Evolutionary conservation across 2,888 invertebrate species (phyloP).

Genomic region (Dastarcus helophoroides): DNA sequence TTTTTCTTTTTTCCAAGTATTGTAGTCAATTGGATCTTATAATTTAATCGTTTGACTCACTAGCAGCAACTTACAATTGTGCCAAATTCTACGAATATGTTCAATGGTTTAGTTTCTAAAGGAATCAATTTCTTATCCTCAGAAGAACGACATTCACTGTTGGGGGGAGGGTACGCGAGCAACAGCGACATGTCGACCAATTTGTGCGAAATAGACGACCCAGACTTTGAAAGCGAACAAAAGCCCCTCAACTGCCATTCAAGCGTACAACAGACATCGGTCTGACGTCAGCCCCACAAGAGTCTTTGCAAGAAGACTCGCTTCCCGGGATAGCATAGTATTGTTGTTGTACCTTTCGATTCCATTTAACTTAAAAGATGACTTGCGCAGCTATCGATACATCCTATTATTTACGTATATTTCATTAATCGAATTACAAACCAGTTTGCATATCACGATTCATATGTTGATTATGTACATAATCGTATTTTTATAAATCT

Average conservation of each 20-base stretch:
- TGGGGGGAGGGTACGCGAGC: constrained; percentile 57
- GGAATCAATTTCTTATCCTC: constrained; percentile 18
- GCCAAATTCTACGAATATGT: background rate
- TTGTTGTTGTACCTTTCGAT: constrained; percentile 21
- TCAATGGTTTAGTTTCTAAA: background rate
- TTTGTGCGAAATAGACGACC: constrained; percentile 87
- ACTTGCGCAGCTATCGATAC: constrained; percentile 8
- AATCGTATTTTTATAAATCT: constrained; percentile 1
- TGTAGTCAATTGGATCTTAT: too few species aligned
- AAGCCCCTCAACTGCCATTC: constrained; percentile 34
- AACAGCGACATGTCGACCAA: constrained; percentile 79
- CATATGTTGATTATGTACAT: too few species aligned
- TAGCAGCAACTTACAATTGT: too few species aligned
- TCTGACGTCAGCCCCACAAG: constrained; percentile 26
- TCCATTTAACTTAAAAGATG: constrained; percentile 5
- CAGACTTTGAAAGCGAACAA: constrained; percentile 54
- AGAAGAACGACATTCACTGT: constrained; percentile 65
- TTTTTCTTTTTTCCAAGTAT: too few species aligned
- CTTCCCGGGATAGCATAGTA: constrained; percentile 28
- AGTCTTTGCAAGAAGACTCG: constrained; percentile 23
- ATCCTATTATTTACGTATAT: constrained; percentile 2
- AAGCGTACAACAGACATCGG: constrained; percentile 36
- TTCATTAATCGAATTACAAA: constrained; percentile 3
- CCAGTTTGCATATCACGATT: constrained; percentile 1
- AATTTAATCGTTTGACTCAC: too few species aligned